Conservation (phyloP, 1,140 invertebrate species). For the Bombus consobrinus region DNA sequence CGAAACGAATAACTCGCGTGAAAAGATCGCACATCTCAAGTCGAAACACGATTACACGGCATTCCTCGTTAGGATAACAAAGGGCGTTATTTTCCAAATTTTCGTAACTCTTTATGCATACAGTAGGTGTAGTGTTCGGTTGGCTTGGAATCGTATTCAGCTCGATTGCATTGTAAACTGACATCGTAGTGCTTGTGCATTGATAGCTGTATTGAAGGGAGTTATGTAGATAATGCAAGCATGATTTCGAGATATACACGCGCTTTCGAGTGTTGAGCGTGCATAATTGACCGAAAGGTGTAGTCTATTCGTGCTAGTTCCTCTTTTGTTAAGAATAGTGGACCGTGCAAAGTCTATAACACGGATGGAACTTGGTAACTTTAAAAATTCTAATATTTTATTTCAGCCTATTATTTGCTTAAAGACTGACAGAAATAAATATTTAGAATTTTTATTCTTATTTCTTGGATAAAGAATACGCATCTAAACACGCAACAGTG, state of each 20-base stretch:
- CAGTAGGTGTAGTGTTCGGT: not conserved
- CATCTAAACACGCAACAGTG: too few species aligned
- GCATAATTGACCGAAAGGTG: slow-evolving; percentile 20
- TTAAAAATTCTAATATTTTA: not conserved
- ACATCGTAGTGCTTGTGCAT: slow-evolving; percentile 14
- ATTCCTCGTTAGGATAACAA: not conserved
- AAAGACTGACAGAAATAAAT: not conserved
- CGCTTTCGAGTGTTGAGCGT: not conserved
- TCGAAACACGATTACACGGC: not conserved
- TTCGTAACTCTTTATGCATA: not conserved
- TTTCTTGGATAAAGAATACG: too few species aligned
- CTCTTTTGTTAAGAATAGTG: not conserved
- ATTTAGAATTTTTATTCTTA: too few species aligned
- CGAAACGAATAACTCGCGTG: not conserved
- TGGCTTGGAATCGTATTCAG: slow-evolving; percentile 8
- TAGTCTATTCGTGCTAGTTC: not conserved
- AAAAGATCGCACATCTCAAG: not conserved
- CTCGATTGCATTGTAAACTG: slow-evolving; percentile 28
- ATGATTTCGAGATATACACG: slow-evolving; percentile 29
- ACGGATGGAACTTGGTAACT: not conserved
- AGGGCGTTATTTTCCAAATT: not conserved
- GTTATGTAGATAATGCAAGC: slow-evolving; percentile 34
- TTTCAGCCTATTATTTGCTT: not conserved
- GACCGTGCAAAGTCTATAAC: not conserved
- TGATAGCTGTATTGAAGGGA: slow-evolving; percentile 13